Conservation (phyloP, 2,797 vertebrate genomes). For the Sciurus vulgaris region DNA sequence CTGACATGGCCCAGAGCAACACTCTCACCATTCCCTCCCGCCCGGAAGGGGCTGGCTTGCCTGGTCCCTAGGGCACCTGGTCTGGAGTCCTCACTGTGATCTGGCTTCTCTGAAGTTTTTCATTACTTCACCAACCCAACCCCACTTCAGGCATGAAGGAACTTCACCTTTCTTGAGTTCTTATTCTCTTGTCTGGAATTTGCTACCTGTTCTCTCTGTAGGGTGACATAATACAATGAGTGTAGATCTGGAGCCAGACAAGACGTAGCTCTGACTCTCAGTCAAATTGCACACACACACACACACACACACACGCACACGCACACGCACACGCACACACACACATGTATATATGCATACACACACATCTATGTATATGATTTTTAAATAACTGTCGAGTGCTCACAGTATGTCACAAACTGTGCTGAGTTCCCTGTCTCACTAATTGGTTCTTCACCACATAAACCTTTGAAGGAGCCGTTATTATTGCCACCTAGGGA, state of each 20-base stretch:
- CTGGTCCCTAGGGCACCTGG: background rate
- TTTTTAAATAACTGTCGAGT: background rate
- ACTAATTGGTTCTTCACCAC: background rate
- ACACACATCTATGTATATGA: background rate
- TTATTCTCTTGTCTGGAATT: background rate
- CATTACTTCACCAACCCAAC: background rate
- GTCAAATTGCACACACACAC: background rate
- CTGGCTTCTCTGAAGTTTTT: background rate
- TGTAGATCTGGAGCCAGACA: background rate
- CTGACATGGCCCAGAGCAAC: background rate
- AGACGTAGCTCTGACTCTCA: background rate
- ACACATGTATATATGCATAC: too few relatives aligned
- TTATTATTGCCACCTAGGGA: background rate
- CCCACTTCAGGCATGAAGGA: background rate
- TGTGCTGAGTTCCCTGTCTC: background rate
- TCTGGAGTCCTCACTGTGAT: background rate
- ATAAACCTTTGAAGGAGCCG: background rate
- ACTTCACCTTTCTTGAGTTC: background rate
- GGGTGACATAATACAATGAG: background rate
- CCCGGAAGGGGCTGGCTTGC: background rate
- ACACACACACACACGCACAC: too few relatives aligned
- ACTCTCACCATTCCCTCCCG: background rate
- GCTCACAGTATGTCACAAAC: background rate
- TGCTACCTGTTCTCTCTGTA: background rate
- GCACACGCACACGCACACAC: too few relatives aligned